Percentiles rank a stretch among this genome's conserved stretches.
phyloP scores from a whole-genome alignment of 1,140 invertebrate genomes.

The Tenebrio molitor region DNA sequence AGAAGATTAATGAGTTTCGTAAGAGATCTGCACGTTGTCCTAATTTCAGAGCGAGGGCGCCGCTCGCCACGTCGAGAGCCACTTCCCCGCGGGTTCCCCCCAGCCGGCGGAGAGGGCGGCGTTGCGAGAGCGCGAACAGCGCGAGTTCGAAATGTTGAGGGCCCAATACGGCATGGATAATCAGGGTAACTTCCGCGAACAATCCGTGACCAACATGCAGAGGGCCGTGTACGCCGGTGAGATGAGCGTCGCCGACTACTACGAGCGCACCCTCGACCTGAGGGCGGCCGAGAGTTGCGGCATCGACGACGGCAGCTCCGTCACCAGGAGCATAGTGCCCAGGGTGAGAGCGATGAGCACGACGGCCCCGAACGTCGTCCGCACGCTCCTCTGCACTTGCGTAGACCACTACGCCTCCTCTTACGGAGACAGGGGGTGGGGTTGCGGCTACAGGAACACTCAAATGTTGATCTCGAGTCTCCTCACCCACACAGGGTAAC shows the following conservation, averaged over 20 bases:
- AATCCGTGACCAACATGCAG: constrained; percentile 86
- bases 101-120: constrained; percentile 75
- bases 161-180: constrained; percentile 93
- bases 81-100: constrained; percentile 63
- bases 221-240: constrained; percentile 87
- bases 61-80: constrained; percentile 65
- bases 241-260: constrained; percentile 88
- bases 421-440: constrained; percentile 91
- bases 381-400: constrained; percentile 81
- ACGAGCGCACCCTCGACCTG: constrained; percentile 83
- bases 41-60: constrained; percentile 68
- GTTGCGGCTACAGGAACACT: constrained; percentile 91
- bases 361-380: constrained; percentile 76
- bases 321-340: constrained; percentile 73
- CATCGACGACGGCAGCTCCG: constrained; percentile 86
- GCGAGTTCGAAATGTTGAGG: constrained; percentile 84
- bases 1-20: too few relatives aligned
- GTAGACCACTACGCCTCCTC: constrained; percentile 90
- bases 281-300: constrained; percentile 82
- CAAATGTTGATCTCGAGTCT: constrained; percentile 92
- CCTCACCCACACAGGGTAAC: constrained; percentile 74
- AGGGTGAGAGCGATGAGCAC: constrained; percentile 79
- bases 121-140: constrained; percentile 79
- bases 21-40: too few relatives aligned
- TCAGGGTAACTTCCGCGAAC: constrained; percentile 76